These are phyloP conservation scores for Otus sunia DNA, from an alignment of 2,113 vertebrate genomes.

Conservation along the genomic window DNA sequence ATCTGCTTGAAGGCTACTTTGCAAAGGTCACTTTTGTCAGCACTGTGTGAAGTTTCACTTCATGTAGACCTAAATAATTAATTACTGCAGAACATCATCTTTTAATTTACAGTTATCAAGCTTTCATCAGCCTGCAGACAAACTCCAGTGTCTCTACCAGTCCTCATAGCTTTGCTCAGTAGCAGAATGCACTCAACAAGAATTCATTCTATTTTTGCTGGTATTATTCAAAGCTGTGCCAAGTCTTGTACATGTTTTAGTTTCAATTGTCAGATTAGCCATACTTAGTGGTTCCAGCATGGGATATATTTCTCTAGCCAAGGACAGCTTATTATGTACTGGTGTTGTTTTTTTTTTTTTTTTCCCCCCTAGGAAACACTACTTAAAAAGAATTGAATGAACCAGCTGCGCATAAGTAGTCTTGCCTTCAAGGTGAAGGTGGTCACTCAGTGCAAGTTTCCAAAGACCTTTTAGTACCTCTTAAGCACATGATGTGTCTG, in stretches of 20 bases:
- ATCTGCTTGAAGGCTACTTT: neutral
- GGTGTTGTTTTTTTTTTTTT: neutral
- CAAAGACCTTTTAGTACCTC: neutral
- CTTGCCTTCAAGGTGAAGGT: neutral
- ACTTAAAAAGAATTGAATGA: neutral
- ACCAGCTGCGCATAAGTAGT: neutral
- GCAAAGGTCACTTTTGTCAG: slow-evolving; percentile 26
- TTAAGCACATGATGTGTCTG: neutral
- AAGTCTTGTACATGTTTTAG: neutral
- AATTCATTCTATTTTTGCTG: neutral
- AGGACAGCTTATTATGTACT: neutral
- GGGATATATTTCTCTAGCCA: neutral
- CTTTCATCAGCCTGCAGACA: neutral
- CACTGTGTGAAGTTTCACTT: neutral
- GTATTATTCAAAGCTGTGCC: neutral
- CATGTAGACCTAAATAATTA: slow-evolving; percentile 24
- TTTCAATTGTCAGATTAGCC: neutral
- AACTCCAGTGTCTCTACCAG: neutral
- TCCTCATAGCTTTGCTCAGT: neutral
- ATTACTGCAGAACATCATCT: neutral
- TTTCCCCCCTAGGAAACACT: neutral
- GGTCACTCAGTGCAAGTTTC: neutral
- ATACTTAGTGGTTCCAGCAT: neutral
- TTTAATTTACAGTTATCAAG: slow-evolving; percentile 2
- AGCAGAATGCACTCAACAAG: neutral